Conservation (phyloP, 1,140 invertebrate genomes). For the Branchinecta lindahli region DNA sequence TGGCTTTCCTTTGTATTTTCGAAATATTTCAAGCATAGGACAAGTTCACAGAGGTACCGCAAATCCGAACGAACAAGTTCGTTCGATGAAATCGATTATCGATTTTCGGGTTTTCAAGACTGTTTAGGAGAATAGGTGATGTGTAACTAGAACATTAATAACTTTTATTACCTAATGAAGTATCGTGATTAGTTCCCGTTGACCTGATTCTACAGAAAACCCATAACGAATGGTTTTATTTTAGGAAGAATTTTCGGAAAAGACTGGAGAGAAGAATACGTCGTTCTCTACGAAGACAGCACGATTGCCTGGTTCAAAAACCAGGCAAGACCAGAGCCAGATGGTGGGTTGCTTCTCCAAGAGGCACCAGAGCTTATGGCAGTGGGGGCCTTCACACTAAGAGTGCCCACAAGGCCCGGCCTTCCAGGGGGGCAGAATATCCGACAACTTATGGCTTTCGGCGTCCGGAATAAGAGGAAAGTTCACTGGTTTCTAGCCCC, state of each 20-base stretch:
- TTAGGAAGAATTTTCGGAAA: constrained; percentile 54
- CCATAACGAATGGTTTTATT: background rate
- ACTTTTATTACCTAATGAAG: too few relatives aligned
- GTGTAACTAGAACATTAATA: too few relatives aligned
- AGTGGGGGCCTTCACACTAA: constrained; percentile 53
- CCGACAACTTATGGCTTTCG: constrained; percentile 52
- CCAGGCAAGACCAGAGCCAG: constrained; percentile 34
- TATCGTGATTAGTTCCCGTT: too few relatives aligned
- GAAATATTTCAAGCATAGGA: too few relatives aligned
- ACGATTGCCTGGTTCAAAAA: constrained; percentile 61
- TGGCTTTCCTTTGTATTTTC: too few relatives aligned
- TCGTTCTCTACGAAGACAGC: constrained; percentile 59
- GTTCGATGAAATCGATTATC: too few relatives aligned
- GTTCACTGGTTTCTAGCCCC: constrained; percentile 47
- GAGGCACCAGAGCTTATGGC: constrained; percentile 59
- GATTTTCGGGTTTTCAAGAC: too few relatives aligned
- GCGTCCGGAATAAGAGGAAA: constrained; percentile 39
- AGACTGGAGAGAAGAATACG: constrained; percentile 62
- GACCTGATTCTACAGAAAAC: too few relatives aligned
- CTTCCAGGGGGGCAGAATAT: constrained; percentile 45
- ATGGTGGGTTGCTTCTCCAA: constrained; percentile 43
- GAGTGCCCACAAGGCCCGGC: constrained; percentile 48
- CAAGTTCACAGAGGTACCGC: too few relatives aligned
- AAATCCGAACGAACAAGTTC: too few relatives aligned
- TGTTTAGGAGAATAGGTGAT: too few relatives aligned